Conservation (phyloP, 2,797 vertebrate species). For the Gambelia wislizenii region DNA sequence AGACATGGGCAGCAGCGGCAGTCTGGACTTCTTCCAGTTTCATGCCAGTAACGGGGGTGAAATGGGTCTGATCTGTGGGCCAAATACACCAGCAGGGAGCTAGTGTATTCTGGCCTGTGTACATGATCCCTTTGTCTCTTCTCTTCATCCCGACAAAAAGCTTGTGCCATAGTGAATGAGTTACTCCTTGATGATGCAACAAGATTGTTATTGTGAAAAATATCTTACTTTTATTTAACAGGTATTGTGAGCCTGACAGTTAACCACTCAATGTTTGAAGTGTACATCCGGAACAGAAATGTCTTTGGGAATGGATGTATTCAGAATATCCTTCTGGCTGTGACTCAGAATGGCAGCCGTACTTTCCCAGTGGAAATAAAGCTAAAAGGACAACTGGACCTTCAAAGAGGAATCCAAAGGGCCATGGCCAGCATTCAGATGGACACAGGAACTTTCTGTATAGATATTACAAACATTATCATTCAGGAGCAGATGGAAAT, state of each 20-base stretch:
- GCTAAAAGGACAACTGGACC: conserved; percentile 59
- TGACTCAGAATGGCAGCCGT: conserved; percentile 69
- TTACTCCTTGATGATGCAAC: neutral
- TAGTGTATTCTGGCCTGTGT: too few relatives aligned
- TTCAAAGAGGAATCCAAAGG: conserved; percentile 34
- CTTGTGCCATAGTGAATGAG: neutral
- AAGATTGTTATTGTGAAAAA: neutral
- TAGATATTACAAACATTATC: conserved; percentile 73
- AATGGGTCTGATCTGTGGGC: too few relatives aligned
- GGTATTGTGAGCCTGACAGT: conserved; percentile 81
- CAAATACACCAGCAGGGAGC: too few relatives aligned
- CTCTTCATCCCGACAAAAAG: too few relatives aligned
- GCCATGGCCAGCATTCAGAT: conserved; percentile 75
- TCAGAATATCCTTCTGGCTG: conserved; percentile 46
- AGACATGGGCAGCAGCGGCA: too few relatives aligned
- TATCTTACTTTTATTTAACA: conserved; percentile 57
- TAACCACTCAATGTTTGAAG: conserved; percentile 73
- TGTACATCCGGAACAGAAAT: conserved; percentile 78
- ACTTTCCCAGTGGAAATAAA: conserved; percentile 53
- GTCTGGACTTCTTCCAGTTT: too few relatives aligned
- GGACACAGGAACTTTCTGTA: conserved; percentile 73
- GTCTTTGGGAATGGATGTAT: conserved; percentile 43
- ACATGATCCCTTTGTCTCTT: too few relatives aligned
- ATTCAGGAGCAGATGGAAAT: conserved; percentile 60
- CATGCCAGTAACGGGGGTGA: too few relatives aligned